A percentile compares a stretch with the other conserved stretches of the same genome.
Conservation (phyloP, 1,140 invertebrate genomes). For the Hermatobates lingyangjiaoensis region DNA sequence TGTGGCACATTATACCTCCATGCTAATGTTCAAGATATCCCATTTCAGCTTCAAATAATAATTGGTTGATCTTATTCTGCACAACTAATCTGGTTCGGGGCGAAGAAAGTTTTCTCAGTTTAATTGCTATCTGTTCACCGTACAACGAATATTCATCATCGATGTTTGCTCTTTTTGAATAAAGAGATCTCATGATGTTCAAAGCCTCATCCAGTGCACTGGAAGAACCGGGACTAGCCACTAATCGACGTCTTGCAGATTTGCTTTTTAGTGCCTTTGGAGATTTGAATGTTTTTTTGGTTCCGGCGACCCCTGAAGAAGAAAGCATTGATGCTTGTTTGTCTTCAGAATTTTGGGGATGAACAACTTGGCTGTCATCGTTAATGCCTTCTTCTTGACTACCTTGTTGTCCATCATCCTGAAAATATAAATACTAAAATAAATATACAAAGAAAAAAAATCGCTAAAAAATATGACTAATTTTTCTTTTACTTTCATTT, state of each 20-base stretch:
- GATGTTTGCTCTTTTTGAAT: neutral
- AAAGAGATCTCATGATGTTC: neutral
- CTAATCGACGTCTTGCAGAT: too few species aligned
- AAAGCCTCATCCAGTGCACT: neutral
- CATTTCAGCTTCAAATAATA: neutral
- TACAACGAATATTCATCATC: conserved; percentile 1
- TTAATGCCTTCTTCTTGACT: neutral
- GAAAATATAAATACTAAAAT: neutral
- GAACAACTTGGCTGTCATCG: neutral
- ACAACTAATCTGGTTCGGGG: neutral
- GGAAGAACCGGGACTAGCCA: too few species aligned
- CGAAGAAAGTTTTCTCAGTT: neutral
- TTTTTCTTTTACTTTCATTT: too few species aligned
- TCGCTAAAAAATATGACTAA: too few species aligned
- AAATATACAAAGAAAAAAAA: too few species aligned
- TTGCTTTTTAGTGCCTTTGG: too few species aligned
- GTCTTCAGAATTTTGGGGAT: neutral
- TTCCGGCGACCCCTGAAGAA: neutral
- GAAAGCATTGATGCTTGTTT: neutral
- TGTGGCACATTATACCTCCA: too few species aligned
- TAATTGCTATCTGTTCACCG: conserved; percentile 1
- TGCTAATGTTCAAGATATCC: neutral
- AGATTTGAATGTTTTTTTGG: neutral
- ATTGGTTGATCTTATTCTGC: neutral
- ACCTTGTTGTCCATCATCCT: neutral